Conservation (phyloP, 1,140 invertebrate species). For the Drosophila bifasciata region DNA sequence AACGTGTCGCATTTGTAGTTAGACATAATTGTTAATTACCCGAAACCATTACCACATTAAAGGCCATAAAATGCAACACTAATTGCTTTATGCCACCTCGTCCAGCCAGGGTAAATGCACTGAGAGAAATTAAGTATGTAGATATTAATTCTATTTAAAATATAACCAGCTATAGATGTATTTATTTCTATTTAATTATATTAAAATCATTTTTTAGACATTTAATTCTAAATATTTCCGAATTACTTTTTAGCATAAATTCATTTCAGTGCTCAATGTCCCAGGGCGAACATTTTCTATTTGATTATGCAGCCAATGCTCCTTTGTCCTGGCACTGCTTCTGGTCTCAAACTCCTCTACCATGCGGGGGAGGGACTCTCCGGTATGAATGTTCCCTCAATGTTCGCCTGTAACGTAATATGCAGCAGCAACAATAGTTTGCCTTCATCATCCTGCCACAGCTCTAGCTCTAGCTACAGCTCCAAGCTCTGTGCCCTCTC, state of each 20-base stretch:
- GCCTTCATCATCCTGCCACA: slow-evolving; percentile 32
- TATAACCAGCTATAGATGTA: neutral
- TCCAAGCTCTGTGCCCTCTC: neutral
- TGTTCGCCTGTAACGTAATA: slow-evolving; percentile 72
- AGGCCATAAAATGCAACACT: slow-evolving; percentile 82
- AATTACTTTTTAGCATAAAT: neutral
- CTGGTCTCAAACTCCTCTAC: slow-evolving; percentile 5
- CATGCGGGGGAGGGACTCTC: too few relatives aligned
- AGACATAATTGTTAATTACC: slow-evolving; percentile 82
- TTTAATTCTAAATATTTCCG: neutral
- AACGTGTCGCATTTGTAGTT: slow-evolving; percentile 81
- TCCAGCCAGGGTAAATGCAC: slow-evolving; percentile 20
- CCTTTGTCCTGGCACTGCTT: slow-evolving; percentile 34
- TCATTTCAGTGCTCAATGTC: slow-evolving; percentile 16
- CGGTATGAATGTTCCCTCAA: too few relatives aligned
- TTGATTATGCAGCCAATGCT: slow-evolving; percentile 72
- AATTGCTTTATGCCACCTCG: slow-evolving; percentile 75
- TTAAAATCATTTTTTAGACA: too few relatives aligned
- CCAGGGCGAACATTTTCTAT: slow-evolving; percentile 64
- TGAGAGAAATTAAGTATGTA: neutral
- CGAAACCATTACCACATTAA: slow-evolving; percentile 82
- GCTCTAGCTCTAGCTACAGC: slow-evolving; percentile 7
- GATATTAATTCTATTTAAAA: neutral
- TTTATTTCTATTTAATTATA: neutral
- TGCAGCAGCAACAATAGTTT: slow-evolving; percentile 69